A percentile compares a stretch with the other conserved stretches of the same genome.
phyloP scores from a whole-genome alignment of 2,797 vertebrate genomes.

The Toxotes lorentzi region DNA sequence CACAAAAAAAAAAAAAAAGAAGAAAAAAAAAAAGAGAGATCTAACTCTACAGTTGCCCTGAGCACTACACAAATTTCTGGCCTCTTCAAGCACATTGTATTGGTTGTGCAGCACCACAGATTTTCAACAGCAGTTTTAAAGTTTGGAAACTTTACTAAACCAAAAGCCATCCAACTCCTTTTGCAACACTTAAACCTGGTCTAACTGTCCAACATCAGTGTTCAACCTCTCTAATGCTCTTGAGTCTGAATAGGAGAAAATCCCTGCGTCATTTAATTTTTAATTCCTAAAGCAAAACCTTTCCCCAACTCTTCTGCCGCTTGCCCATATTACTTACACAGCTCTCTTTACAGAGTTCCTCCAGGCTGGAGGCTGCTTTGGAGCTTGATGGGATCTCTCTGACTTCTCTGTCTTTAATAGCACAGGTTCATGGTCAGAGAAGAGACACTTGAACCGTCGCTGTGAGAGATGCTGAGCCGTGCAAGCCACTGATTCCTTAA shows the following conservation, averaged over 20 bases:
- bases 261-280: neutral
- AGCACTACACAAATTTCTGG: neutral
- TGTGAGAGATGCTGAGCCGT: neutral
- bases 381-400: slow-evolving; percentile 16
- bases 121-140: neutral
- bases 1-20: neutral
- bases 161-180: neutral
- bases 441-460: slow-evolving; percentile 6
- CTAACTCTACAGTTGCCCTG: neutral
- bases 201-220: neutral
- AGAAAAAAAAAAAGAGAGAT: too few relatives aligned
- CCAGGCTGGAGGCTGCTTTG: neutral
- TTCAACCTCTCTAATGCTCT: neutral
- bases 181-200: neutral
- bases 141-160: neutral
- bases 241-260: neutral
- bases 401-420: slow-evolving; percentile 12
- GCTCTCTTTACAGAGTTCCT: neutral
- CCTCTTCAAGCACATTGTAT: neutral
- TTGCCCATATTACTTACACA: slow-evolving; percentile 6
- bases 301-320: neutral
- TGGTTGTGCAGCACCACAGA: neutral
- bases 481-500: neutral
- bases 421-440: neutral
- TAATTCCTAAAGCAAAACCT: slow-evolving; percentile 5